These are phyloP conservation scores for Halocynthia roretzi DNA, from an alignment of 23 tunicate species.

Conservation along the genomic window DNA sequence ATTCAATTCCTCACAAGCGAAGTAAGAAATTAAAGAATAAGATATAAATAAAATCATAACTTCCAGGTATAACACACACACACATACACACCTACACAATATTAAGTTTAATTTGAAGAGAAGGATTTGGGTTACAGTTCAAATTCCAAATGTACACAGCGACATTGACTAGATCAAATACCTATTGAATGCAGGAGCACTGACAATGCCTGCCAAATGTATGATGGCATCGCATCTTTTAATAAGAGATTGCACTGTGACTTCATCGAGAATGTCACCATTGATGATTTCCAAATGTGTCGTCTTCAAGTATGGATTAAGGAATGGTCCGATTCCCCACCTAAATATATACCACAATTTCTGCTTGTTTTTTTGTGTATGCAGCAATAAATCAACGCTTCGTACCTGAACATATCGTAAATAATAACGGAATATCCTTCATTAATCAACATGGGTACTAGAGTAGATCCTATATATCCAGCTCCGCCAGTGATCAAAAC, in stretches of 20 bases:
- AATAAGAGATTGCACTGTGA: conserved; percentile 1
- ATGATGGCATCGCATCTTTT: background rate
- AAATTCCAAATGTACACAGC: background rate
- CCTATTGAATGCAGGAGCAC: conserved; percentile 18
- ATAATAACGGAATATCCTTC: conserved; percentile 5
- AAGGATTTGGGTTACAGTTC: too few relatives aligned
- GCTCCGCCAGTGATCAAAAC: conserved; percentile 8
- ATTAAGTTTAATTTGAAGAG: too few relatives aligned
- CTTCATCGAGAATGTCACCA: conserved; percentile 7
- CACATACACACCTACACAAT: too few relatives aligned
- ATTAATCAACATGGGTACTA: conserved; percentile 1
- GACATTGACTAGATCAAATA: background rate
- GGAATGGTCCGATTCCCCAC: conserved; percentile 8
- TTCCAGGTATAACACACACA: too few relatives aligned
- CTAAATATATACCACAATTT: background rate
- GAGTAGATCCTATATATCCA: conserved; percentile 8
- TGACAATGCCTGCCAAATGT: conserved; percentile 9
- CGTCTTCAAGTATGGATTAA: background rate
- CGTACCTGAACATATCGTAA: conserved; percentile 4
- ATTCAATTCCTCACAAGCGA: too few relatives aligned
- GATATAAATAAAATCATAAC: too few relatives aligned
- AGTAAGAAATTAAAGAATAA: too few relatives aligned
- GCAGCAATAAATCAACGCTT: too few relatives aligned
- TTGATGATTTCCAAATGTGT: conserved; percentile 4
- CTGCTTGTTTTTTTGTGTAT: too few relatives aligned